Base-by-base conservation (phyloP, 2,797 vertebrate genomes). In the Carduelis carduelis region DNA sequence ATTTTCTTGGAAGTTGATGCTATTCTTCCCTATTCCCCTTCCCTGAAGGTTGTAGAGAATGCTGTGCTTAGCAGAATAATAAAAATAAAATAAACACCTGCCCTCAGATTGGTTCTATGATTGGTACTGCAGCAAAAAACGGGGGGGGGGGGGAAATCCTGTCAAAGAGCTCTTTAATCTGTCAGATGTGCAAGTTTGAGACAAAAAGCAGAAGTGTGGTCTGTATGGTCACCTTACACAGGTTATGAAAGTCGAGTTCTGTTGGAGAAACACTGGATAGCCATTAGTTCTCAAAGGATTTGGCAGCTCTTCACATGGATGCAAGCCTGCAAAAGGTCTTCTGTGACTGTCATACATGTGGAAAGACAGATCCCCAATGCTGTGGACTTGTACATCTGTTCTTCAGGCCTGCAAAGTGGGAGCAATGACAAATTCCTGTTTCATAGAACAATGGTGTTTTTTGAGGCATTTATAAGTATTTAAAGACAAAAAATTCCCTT, bases 51-150 rank as follows among this genome's bases (percentile, higher is more conserved):
- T 98, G 98, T 95, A 83, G 91, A 98, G 98, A 98, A 98, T 98
- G 98, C 98, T 99, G 98, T 98, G 98, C 98, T 99, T 98, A 98
- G 98, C 98, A 97, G 98, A 98, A 98, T 98, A 98, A 98, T 93
- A 93, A 95, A 95, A 96, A 93, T 89, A 96, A 95, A 98, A 89
- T 83, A 97, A 95, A 97, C 93, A 97, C 98, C 98, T 98, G 97
- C 39, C 93, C 34, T 87, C 32, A 89, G 98, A 98, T 98, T 98
- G 97, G 97, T 98, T 98, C 97, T 97, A 95, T 98, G 98, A 98
- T 98, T 98, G 98, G 97, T 95, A 93, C 95, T 83, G 79, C 94
- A 97, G 94, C 90, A 97, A 96, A 97, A 46, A 0, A 13, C 79
- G 74, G 89, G 97, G 87, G 10, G 37, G 10, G 37, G 94, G 94